Conservation (phyloP, 1,140 invertebrate species). For the Anastatus disparis region DNA sequence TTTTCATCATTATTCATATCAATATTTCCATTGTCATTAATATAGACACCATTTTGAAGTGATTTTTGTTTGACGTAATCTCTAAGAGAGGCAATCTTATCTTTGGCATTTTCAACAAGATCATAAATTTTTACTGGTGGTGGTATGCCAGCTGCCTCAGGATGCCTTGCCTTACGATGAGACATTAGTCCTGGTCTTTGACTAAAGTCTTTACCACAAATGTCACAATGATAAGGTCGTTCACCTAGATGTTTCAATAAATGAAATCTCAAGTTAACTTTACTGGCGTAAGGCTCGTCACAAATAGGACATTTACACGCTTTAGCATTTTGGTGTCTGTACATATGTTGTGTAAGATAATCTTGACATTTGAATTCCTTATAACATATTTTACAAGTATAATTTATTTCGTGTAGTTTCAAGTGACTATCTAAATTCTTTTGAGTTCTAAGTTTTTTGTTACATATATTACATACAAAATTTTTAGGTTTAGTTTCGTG, state of each 20-base stretch:
- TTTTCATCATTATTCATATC: too few relatives aligned
- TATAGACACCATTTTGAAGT: too few relatives aligned
- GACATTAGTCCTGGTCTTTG: constrained; percentile 65
- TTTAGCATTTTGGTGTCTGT: constrained; percentile 64
- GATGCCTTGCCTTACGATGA: constrained; percentile 65
- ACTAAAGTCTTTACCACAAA: constrained; percentile 66
- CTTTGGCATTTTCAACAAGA: too few relatives aligned
- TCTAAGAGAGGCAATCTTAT: too few relatives aligned
- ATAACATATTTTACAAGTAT: constrained; percentile 70
- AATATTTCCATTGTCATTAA: too few relatives aligned
- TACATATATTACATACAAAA: constrained; percentile 62
- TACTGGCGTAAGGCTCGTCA: constrained; percentile 69
- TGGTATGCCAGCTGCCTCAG: constrained; percentile 62
- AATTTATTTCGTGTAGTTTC: constrained; percentile 62
- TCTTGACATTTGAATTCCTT: constrained; percentile 54
- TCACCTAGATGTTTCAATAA: constrained; percentile 66
- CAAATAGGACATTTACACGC: constrained; percentile 73
- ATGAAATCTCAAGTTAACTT: constrained; percentile 64
- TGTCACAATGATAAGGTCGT: constrained; percentile 68
- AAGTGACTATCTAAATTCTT: constrained; percentile 62
- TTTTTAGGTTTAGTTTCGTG: constrained; percentile 36
- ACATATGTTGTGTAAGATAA: constrained; percentile 74
- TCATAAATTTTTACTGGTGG: not conserved
- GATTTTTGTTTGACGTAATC: too few relatives aligned
- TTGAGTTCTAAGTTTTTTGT: constrained; percentile 63